phyloP scores from a whole-genome alignment of 2,113 vertebrate genomes.

The Nothobranchius furzeri region DNA sequence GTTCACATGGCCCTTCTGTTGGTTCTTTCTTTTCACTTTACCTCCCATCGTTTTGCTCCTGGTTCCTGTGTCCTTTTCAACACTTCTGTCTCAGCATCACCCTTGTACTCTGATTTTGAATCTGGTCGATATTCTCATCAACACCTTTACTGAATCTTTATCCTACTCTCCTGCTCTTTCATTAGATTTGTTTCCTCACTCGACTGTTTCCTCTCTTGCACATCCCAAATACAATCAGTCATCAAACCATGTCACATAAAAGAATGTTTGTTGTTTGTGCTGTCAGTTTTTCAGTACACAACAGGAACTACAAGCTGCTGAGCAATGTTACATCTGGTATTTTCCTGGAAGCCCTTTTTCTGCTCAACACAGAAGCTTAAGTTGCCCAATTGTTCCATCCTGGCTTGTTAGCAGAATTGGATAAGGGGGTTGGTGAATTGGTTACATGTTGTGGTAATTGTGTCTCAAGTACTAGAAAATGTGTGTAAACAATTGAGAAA shows the following conservation, averaged over 20 bases:
- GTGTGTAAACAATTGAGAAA: too few species aligned
- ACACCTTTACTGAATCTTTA: not conserved
- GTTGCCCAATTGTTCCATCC: too few species aligned
- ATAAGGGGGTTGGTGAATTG: too few species aligned
- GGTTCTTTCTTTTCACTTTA: not conserved
- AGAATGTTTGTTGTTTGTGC: constrained; percentile 82
- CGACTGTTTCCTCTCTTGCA: constrained; percentile 17
- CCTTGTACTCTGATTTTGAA: too few species aligned
- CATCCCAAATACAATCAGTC: constrained; percentile 50
- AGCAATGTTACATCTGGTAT: constrained; percentile 32
- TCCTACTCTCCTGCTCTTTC: not conserved
- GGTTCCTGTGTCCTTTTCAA: too few species aligned
- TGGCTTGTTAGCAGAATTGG: too few species aligned
- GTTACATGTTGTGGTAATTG: too few species aligned
- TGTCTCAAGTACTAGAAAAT: too few species aligned
- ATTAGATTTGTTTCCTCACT: not conserved
- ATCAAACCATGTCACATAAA: constrained; percentile 77
- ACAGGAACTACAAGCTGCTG: constrained; percentile 82
- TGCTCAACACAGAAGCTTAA: too few species aligned
- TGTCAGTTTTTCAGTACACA: constrained; percentile 83
- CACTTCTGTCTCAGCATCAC: too few species aligned
- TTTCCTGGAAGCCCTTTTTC: not conserved
- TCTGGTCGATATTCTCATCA: too few species aligned
- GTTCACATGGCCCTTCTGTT: not conserved
- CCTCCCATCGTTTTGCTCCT: too few species aligned